Evolutionary conservation across 2,113 vertebrate genomes (phyloP).

Genomic region (Sorex fumeus): DNA sequence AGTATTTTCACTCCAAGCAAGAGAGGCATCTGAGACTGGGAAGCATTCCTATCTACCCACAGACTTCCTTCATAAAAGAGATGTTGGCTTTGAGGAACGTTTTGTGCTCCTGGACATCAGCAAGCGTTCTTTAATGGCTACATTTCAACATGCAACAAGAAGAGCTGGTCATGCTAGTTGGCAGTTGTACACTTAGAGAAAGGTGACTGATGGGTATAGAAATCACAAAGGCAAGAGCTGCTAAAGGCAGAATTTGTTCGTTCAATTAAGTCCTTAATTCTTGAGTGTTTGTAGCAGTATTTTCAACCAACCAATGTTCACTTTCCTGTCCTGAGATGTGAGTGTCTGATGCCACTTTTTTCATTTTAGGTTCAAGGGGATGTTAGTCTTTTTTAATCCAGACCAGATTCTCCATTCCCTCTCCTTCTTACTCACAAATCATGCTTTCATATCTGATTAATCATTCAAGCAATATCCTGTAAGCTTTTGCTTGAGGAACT

Average conservation of each 20-base stretch:
- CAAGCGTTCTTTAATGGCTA: neutral
- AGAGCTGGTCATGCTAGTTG: neutral
- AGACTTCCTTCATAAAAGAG: neutral
- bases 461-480: neutral
- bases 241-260: neutral
- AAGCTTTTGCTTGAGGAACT: neutral
- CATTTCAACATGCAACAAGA: neutral
- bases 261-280: neutral
- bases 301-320: neutral
- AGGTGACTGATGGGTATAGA: neutral
- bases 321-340: neutral
- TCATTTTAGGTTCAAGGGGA: neutral
- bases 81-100: conserved; percentile 2
- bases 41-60: conserved; percentile 49
- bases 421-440: conserved; percentile 39
- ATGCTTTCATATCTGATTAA: neutral
- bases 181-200: neutral
- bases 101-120: neutral
- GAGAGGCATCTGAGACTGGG: neutral
- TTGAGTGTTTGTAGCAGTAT: neutral
- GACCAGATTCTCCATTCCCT: neutral
- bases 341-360: neutral
- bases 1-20: neutral
- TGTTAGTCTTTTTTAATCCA: conserved; percentile 9
- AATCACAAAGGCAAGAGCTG: neutral